Evolutionary conservation across 2,113 vertebrate genomes (phyloP), one percentile per base, ranked within the genome.

Genomic region (Eurystomus gularis): DNA sequence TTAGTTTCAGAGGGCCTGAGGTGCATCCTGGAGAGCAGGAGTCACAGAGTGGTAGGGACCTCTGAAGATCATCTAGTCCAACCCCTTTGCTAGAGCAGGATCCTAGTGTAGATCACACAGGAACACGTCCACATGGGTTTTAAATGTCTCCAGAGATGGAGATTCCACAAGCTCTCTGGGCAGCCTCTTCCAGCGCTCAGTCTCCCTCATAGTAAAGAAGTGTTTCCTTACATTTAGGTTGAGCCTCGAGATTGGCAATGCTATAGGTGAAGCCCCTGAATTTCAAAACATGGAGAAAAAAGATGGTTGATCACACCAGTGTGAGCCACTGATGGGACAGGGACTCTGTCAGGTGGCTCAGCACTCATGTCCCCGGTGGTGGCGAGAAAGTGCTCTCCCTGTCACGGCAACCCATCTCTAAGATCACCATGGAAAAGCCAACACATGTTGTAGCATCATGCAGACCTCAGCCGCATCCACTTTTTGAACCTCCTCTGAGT

Each of bases 231-330:
- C 15, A 15, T 42, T 42, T 42, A 42, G 42, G 42, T 42, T 42
- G 42, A 42, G 15, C 42, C 42, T 42, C 37, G 29, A 64, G 68
- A 28, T 1, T 13, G 29, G 13, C 44, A 80, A 7, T 10, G 40
- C 16, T 44, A 26, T 0, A 5, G 54, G 2, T 8, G 17, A 58
- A 66, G 29, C 1, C 0, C 0, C 8, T 19, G 17, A 33, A 52
- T 44, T 78, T 42, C 20, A 73, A 40, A 42, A 25, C 0, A 0
- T 17, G 25, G 35, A 6, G 20, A 28, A 68, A 86, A 49, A 21
- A 73, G 17, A 13, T n/a, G 29, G 17, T 9, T 58, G 39, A 46
- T 20, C n/a, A 14, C 40, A 60, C 1, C 48, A 55, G 15, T 7
- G 57, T 17, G 68, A 88, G 35, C 25, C 25, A 1, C 28, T 14